Percentiles rank a stretch among this genome's conserved stretches.
Evolutionary conservation across 2,888 invertebrate genomes (phyloP).

Genomic region (Epicampocera succincta): DNA sequence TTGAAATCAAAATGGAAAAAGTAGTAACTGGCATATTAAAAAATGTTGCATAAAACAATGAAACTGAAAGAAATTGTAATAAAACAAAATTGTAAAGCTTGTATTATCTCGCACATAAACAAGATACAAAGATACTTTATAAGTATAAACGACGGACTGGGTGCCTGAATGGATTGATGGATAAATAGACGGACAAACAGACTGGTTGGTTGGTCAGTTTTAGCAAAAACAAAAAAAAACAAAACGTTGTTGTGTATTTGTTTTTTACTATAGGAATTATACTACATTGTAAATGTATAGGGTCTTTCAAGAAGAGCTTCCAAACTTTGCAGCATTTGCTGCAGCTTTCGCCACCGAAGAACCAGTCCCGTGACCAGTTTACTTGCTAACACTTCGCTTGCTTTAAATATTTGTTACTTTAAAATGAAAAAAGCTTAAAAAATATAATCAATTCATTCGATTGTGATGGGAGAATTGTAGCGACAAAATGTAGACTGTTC

Average conservation of each 20-base stretch:
- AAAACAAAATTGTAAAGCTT: slow-evolving; percentile 17
- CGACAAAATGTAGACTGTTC: too few species aligned
- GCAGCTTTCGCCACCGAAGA: too few species aligned
- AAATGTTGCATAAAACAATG: slow-evolving; percentile 9
- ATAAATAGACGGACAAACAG: neutral
- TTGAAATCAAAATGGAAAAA: slow-evolving; percentile 30
- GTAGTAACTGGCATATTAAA: slow-evolving; percentile 18
- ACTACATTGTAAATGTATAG: neutral
- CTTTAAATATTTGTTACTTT: too few species aligned
- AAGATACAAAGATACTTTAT: slow-evolving; percentile 24
- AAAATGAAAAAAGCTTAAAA: too few species aligned
- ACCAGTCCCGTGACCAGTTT: too few species aligned
- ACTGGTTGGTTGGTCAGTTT: slow-evolving; percentile 18
- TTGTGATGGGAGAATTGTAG: too few species aligned
- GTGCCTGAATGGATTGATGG: neutral
- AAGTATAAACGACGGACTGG: neutral
- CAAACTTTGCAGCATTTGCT: too few species aligned
- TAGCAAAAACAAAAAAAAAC: slow-evolving; percentile 13
- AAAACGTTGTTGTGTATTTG: neutral
- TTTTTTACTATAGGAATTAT: slow-evolving; percentile 1
- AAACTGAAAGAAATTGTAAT: slow-evolving; percentile 6
- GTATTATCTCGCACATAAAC: slow-evolving; percentile 41
- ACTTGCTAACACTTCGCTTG: too few species aligned
- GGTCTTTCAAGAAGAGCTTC: too few species aligned
- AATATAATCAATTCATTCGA: too few species aligned